A percentile compares a stretch with the other conserved stretches of the same genome.
Conservation (phyloP, 2,888 invertebrate genomes). For the Agrotis exclamationis region DNA sequence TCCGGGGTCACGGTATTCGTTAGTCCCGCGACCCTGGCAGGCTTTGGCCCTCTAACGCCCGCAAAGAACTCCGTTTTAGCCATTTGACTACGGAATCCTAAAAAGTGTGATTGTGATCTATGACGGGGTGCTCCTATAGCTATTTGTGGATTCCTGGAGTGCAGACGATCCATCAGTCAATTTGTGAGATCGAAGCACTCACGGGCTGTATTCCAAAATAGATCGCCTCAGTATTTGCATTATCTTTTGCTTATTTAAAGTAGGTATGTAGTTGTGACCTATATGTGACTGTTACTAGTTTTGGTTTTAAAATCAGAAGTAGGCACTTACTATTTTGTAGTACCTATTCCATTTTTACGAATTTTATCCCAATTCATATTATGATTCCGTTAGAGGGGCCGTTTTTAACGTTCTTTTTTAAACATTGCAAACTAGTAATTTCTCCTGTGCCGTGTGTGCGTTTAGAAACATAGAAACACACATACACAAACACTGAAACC, state of each 20-base stretch:
- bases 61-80: no score
- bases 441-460: neutral
- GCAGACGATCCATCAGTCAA: constrained; percentile 61
- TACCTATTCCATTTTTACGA: no score
- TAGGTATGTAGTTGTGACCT: neutral
- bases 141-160: constrained; percentile 37
- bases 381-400: no score
- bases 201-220: constrained; percentile 19
- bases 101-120: constrained; percentile 51
- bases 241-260: neutral
- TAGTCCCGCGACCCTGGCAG: no score
- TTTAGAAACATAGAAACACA: neutral
- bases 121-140: constrained; percentile 14
- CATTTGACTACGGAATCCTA: neutral
- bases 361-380: no score
- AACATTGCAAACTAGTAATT: neutral
- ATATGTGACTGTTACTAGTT: no score
- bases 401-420: no score
- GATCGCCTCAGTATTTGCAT: neutral
- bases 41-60: no score
- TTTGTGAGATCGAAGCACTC: constrained; percentile 48
- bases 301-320: no score
- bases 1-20: no score
- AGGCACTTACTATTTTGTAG: no score
- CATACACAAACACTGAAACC: neutral